phyloP scores from a whole-genome alignment of 23 tunicate species.

The Diplosoma virens region DNA sequence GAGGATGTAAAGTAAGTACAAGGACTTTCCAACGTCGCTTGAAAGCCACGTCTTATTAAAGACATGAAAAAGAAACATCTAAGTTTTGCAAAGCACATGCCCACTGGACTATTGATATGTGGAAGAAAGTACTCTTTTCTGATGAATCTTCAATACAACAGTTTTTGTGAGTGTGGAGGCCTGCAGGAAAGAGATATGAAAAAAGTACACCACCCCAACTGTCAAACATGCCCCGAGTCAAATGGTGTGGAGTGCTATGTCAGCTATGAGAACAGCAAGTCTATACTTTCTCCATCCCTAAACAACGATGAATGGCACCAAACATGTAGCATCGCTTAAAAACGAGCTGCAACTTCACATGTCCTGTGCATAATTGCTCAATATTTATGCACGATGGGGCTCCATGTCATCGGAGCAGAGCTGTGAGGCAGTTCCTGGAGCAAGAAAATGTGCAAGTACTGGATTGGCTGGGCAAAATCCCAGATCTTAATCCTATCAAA shows the following conservation, averaged over 20 bases:
- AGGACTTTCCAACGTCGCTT: too few species aligned
- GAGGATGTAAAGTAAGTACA: too few species aligned
- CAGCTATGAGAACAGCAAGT: constrained; percentile 1
- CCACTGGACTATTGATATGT: background rate
- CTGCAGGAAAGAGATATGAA: background rate
- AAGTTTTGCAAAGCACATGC: constrained; percentile 11
- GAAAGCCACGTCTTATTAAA: too few species aligned
- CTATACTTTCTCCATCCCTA: background rate
- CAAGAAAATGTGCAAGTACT: too few species aligned
- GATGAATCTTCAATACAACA: constrained; percentile 8
- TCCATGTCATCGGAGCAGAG: constrained; percentile 21
- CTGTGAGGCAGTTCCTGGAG: constrained; percentile 6
- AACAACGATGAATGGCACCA: constrained; percentile 16
- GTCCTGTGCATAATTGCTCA: background rate
- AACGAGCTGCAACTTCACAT: constrained; percentile 8
- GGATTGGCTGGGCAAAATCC: too few species aligned
- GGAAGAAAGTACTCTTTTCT: background rate
- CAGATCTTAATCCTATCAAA: constrained; percentile 20
- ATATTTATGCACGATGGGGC: constrained; percentile 14
- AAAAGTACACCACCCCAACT: constrained; percentile 2
- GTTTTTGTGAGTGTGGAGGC: constrained; percentile 15
- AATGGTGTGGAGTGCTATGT: constrained; percentile 4
- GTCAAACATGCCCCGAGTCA: background rate
- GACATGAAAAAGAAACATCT: too few species aligned
- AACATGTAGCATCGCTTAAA: background rate